phyloP scores from a whole-genome alignment of 2,113 vertebrate species.

The Albula goreensis region DNA sequence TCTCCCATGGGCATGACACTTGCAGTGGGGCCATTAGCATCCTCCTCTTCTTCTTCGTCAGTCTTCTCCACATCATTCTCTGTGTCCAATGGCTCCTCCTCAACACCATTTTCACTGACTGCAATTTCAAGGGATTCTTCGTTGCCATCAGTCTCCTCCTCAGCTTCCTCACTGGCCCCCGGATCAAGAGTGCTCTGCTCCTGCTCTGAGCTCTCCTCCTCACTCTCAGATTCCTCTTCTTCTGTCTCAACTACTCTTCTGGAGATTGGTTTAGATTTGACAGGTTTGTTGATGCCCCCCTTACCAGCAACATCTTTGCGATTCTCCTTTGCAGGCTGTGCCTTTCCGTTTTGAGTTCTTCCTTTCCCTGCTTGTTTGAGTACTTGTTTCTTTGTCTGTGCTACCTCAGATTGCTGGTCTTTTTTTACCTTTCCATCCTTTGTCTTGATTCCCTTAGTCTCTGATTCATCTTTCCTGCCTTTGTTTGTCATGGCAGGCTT shows the following conservation, averaged over 20 bases:
- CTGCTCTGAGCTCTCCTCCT: conserved; percentile 41
- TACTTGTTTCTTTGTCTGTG: conserved; percentile 12
- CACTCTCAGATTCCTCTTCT: conserved; percentile 4
- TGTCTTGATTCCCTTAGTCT: conserved; percentile 24
- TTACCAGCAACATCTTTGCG: conserved; percentile 15
- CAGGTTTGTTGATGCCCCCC: conserved; percentile 30
- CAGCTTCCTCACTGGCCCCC: conserved; percentile 47
- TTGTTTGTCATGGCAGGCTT: conserved; percentile 10
- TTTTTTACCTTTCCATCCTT: conserved; percentile 24
- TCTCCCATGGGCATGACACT: conserved; percentile 28
- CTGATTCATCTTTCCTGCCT: conserved; percentile 27
- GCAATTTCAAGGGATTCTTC: conserved; percentile 41
- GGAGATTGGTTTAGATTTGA: conserved; percentile 33
- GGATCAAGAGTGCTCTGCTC: conserved; percentile 41
- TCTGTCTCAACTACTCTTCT: conserved; percentile 29
- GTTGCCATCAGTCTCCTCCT: conserved; percentile 30
- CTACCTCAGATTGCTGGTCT: conserved; percentile 21
- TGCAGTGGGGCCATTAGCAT: conserved; percentile 14
- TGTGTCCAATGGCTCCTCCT: conserved; percentile 29
- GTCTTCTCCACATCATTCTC: conserved; percentile 26
- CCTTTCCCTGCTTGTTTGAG: conserved; percentile 27
- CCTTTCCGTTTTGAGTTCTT: conserved; percentile 15
- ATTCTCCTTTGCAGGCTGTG: conserved; percentile 20
- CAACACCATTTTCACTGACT: background rate
- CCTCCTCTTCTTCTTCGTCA: conserved; percentile 30